Evolutionary conservation across 2,888 invertebrate genomes (phyloP).

Genomic region (Melieria crassipennis): DNA sequence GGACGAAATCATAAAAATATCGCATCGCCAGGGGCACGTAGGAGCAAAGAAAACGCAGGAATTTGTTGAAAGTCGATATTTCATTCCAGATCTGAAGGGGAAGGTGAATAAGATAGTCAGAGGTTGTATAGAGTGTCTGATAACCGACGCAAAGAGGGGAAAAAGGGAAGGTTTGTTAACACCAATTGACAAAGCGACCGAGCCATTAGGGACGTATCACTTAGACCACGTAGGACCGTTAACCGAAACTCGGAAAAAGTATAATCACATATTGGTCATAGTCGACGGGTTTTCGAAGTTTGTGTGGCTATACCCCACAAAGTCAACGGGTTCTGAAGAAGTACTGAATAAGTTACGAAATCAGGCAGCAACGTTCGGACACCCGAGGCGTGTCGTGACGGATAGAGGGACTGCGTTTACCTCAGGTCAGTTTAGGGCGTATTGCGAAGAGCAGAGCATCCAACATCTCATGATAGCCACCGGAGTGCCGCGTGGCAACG

Average conservation of each 20-base stretch:
- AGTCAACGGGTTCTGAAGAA: slow-evolving; percentile 8
- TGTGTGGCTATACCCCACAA: slow-evolving; percentile 9
- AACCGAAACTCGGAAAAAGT: slow-evolving; percentile 3
- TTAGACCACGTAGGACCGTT: slow-evolving; percentile 6
- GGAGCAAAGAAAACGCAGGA: background rate
- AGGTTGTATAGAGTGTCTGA: slow-evolving; percentile 3
- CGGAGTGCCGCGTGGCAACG: slow-evolving; percentile 39
- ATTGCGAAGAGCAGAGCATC: slow-evolving; percentile 50
- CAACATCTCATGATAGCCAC: slow-evolving; percentile 50
- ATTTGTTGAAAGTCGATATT: too few relatives aligned
- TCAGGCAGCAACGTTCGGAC: background rate
- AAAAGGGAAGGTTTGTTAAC: slow-evolving; percentile 10
- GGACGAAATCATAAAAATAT: slow-evolving; percentile 2
- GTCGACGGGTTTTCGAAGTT: slow-evolving; percentile 14
- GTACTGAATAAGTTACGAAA: background rate
- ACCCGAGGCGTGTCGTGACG: slow-evolving; percentile 1
- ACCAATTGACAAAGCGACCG: slow-evolving; percentile 16
- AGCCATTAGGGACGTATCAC: slow-evolving; percentile 3
- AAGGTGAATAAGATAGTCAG: background rate
- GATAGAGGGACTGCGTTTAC: slow-evolving; percentile 4
- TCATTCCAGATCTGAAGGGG: too few relatives aligned
- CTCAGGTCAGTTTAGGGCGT: slow-evolving; percentile 51
- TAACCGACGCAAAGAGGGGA: background rate
- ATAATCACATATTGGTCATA: slow-evolving; percentile 3
- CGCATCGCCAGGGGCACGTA: background rate